Base-by-base conservation (phyloP, 1,140 invertebrate genomes). In the Drosophila erecta region DNA sequence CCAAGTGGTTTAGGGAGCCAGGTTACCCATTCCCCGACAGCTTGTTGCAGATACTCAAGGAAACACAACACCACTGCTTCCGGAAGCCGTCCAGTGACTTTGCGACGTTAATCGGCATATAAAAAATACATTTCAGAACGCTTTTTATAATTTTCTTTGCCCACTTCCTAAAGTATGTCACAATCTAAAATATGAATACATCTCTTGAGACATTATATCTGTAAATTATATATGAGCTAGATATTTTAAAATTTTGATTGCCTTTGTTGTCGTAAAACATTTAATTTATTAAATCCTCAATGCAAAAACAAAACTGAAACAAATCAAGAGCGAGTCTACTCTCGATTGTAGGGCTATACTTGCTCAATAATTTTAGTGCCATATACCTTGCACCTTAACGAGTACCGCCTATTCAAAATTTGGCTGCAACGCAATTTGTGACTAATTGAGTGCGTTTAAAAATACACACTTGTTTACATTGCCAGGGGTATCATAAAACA, bases 41-140 rank as follows among this genome's bases (percentile, higher is more conserved):
- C 76, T 81, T 81, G 71, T 80, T 61, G 78, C 71, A 59, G 57
- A 27, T 20, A 57, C 51, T 57, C 35, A 43, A 14, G 37, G 37
- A 57, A 71, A 70, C 65, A 71, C 35, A 70, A 71, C 70, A 70
- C 65, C 14, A 11, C 15, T 27, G 67, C 54, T 67, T 49, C 65
- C 67, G 67, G 64, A 49, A 49, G 35, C 53, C 65, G 30, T 51
- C 67, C 27, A 70, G 41, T 22, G 33, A 33, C 33, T 17, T 14
- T 37, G 14, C 22, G 12, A 11, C 24, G 14, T 17, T 38, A 40
- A 24, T 17, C 4, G 17, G 17, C 30, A 58, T 3, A 40, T 7
- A 35, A 54, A 38, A 27, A 30, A 30, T 30, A 37, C 20, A 22
- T 22, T 14, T 1, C 20, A 46, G 43, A 22, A 22, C 43, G 6